Percentiles rank a stretch among this genome's conserved stretches.
Evolutionary conservation across 2,797 vertebrate species (phyloP).

Genomic region (Cirrhinus mrigala): DNA sequence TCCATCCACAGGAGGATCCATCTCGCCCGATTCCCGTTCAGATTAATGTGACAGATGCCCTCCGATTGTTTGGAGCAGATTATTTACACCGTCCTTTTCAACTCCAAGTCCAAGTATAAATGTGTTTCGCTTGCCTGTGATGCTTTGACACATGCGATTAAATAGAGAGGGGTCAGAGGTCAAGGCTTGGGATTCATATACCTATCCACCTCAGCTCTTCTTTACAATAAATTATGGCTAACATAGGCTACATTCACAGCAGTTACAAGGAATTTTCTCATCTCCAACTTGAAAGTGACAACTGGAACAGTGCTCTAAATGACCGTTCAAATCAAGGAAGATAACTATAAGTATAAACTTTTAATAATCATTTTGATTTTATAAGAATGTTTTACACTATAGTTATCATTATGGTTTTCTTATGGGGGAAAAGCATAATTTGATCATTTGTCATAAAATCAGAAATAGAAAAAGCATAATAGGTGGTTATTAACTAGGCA

Average conservation of each 20-base stretch:
- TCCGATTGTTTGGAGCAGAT: constrained; percentile 39
- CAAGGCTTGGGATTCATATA: constrained; percentile 6
- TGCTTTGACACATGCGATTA: not conserved
- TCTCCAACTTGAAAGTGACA: not conserved
- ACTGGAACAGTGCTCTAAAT: not conserved
- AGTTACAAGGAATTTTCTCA: not conserved
- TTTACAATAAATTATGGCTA: not conserved
- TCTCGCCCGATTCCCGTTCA: not conserved
- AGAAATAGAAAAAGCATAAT: not conserved
- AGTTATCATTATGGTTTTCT: not conserved
- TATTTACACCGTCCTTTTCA: constrained; percentile 29
- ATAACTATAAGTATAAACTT: not conserved
- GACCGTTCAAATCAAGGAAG: not conserved
- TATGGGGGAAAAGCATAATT: not conserved
- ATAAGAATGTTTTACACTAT: not conserved
- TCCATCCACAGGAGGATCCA: constrained; percentile 10
- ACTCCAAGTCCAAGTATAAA: constrained; percentile 15
- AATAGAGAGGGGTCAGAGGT: constrained; percentile 13
- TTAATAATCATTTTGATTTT: not conserved
- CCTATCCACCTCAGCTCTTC: constrained; percentile 11
- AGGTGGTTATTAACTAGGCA: not conserved
- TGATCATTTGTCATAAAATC: too few species aligned
- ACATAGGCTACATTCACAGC: not conserved
- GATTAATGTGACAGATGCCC: constrained; percentile 49
- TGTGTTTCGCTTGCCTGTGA: not conserved